These are phyloP conservation scores for Tachina lurida DNA, from an alignment of 2,888 invertebrate species.

Conservation along the genomic window DNA sequence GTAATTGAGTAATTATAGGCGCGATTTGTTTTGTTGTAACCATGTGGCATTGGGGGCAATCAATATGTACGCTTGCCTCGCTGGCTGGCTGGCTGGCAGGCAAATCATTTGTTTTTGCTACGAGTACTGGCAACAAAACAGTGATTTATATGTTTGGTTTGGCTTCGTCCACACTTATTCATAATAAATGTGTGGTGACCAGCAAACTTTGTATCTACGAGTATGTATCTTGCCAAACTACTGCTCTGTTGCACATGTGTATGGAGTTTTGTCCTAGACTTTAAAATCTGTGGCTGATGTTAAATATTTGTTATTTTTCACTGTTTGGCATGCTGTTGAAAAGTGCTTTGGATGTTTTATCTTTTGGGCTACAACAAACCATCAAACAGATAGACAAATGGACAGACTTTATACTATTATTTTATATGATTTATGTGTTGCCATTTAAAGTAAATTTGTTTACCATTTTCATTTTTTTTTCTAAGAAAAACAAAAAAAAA, in stretches of 20 bases:
- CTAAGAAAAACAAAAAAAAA: neutral
- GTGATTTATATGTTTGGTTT: conserved; percentile 61
- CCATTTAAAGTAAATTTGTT: conserved; percentile 72
- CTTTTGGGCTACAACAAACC: neutral
- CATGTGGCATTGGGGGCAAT: conserved; percentile 23
- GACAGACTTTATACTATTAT: conserved; percentile 24
- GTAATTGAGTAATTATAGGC: conserved; percentile 70
- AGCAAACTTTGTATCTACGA: neutral
- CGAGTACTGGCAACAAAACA: conserved; percentile 23
- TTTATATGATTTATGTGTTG: conserved; percentile 66
- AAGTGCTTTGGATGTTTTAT: conserved; percentile 42
- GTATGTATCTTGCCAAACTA: conserved; percentile 3
- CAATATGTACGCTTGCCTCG: neutral
- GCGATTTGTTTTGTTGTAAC: conserved; percentile 55
- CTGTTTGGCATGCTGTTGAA: conserved; percentile 69
- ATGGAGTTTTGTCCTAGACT: conserved; percentile 11
- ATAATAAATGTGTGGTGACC: conserved; percentile 56
- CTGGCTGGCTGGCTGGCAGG: conserved; percentile 1
- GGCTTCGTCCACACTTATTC: conserved; percentile 29
- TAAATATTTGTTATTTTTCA: conserved; percentile 71
- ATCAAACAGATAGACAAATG: neutral
- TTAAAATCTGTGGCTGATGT: conserved; percentile 45
- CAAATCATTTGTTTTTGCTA: conserved; percentile 44
- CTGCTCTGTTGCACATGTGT: conserved; percentile 4
- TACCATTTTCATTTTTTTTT: conserved; percentile 59